Base-by-base conservation (phyloP, 2,113 vertebrate species). In the Egretta garzetta region DNA sequence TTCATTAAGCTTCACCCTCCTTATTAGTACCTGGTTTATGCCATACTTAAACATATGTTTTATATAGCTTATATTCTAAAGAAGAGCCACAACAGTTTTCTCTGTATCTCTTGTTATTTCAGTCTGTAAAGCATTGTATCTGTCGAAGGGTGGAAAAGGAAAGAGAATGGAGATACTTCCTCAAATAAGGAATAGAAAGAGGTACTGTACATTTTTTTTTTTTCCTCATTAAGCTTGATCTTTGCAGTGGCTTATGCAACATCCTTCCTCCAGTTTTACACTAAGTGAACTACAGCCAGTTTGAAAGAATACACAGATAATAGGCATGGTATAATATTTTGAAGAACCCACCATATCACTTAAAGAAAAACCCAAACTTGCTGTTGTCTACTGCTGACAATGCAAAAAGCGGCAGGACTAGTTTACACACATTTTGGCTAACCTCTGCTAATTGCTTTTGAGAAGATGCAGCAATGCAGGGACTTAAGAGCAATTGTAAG, bases 301-400 rank as follows among this genome's bases (percentile, higher is more conserved):
- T 87, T 70, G 45, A 47, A 82, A 56, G 10, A 39, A 86, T 35
- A 7, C 12, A 8, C 53, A 45, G 5, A 39, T 18, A 60, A 41
- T 22, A 68, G 14, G 9, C 26, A 12, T 41, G 20, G n/a, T 49
- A 17, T 43, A 28, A 39, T 33, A 41, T 17, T 63, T 68, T 21
- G 16, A 77, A 90, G 26, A 88, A 55, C 6, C 23, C 22, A 63
- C 9, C 2, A 5, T 11, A 56, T 23, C 12, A 37, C 41, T 79
- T 81, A 5, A 30, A 73, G 84, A 45, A 45, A 8, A 0, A 0
- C 6, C 4, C 5, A 49, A 63, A 63, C 8, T 68, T 58, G 6
- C 4, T 26, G 1, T 39, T 71, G 6, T 32, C 24, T 71, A 5
- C 22, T 67, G 39, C 20, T 68, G 43, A 26, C 17, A 41, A 5